Evolutionary conservation across 2,113 vertebrate species (phyloP), one percentile per base, ranked within the genome.

Genomic region (Seriola dumerili): DNA sequence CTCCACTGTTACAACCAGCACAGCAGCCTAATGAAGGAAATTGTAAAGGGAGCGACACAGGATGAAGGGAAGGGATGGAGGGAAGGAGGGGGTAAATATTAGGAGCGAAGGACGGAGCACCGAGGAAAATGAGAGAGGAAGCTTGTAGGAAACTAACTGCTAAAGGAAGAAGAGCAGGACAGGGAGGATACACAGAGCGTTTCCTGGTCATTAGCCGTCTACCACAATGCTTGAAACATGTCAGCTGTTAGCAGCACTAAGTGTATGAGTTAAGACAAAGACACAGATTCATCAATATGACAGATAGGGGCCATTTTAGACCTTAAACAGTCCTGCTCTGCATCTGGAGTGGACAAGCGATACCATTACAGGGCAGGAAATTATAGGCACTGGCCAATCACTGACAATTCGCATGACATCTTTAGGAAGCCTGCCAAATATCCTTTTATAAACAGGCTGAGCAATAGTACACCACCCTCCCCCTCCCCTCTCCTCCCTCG

Each of bases 241-340:
- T 95, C 93, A 95, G 93, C 95, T 95, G 96, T 96, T 96, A 96
- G 97, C 94, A 95, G 95, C 95, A 95, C 95, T 96, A 96, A 97
- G 94, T 95, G 95, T 95, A 95, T 93, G 95, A 95, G 94, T 94
- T 94, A 93, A 96, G 94, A 97, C 96, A 97, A 97, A 96, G 96
- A 96, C 92, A 95, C 92, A 95, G 96, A 97, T 97, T 95, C 95
- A 97, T 97, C 96, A 97, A 93, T 88, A 83, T 95, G 96, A 97
- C 95, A 97, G 95, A 96, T 95, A 95, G 96, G 94, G 96, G 96
- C 95, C 94, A 93, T 96, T 96, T 97, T 95, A 96, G 96, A 95
- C 94, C 95, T 5, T 38, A 38, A 96, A 97, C 80, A 58, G 92
- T 91, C 94, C 95, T 94, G 93, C 94, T 96, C 89, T 94, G 93